phyloP scores from a whole-genome alignment of 1,140 invertebrate species.

The Drosophila pachea region DNA sequence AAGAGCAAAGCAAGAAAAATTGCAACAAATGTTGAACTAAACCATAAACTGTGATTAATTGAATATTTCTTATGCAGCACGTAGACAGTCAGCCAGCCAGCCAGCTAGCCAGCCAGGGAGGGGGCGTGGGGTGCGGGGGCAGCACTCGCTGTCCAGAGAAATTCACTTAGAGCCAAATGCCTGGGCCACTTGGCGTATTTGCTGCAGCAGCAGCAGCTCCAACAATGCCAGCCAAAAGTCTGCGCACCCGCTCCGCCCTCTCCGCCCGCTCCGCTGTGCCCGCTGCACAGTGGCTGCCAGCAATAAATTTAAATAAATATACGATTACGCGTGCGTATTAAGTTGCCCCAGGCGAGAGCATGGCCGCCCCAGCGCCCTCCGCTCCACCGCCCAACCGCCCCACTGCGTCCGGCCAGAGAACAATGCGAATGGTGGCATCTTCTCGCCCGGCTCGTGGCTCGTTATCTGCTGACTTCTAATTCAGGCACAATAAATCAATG shows the following conservation, averaged over 20 bases:
- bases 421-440: constrained; percentile 47
- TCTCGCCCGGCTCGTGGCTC: constrained; percentile 43
- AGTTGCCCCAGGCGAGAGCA: constrained; percentile 59
- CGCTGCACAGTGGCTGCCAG: constrained; percentile 56
- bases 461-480: constrained; percentile 77
- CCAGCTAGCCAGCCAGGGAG: constrained; percentile 11
- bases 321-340: constrained; percentile 77
- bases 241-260: constrained; percentile 8
- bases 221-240: constrained; percentile 7
- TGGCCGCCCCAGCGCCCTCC: neutral
- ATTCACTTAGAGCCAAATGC: constrained; percentile 24
- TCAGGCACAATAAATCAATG: constrained; percentile 76
- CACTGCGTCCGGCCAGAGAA: no score
- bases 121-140: neutral
- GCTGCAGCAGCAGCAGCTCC: constrained; percentile 30
- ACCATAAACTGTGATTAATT: constrained; percentile 78
- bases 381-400: neutral
- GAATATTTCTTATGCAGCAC: constrained; percentile 76
- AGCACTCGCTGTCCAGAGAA: constrained; percentile 9
- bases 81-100: constrained; percentile 42
- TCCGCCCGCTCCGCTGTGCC: no score
- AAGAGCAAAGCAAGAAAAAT: constrained; percentile 74
- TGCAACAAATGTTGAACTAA: constrained; percentile 77
- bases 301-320: constrained; percentile 78
- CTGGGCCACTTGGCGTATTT: constrained; percentile 44